Evolutionary conservation across 2,888 invertebrate species (phyloP).

Genomic region (Miltochrista miniata): DNA sequence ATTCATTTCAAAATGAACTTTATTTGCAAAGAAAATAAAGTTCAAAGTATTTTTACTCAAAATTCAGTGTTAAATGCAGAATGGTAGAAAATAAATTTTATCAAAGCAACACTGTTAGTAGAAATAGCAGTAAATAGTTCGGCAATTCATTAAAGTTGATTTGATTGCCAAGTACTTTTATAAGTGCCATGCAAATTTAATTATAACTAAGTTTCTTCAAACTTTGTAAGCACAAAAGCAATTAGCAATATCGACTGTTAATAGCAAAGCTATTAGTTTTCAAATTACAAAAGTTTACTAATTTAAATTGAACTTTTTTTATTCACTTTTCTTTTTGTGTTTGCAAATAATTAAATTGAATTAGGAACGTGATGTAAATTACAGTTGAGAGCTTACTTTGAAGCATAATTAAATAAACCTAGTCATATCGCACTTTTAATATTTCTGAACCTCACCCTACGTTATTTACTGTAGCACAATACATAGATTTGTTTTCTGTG

Average conservation of each 20-base stretch:
- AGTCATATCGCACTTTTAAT: no score
- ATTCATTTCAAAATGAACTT: slow-evolving; percentile 1
- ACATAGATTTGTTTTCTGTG: no score
- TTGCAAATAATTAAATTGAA: no score
- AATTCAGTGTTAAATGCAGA: background rate
- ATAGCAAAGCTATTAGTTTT: background rate
- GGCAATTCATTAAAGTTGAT: slow-evolving; percentile 39
- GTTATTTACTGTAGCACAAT: no score
- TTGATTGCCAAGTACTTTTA: slow-evolving; percentile 29
- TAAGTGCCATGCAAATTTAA: slow-evolving; percentile 17
- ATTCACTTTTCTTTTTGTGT: no score
- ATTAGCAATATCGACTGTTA: background rate
- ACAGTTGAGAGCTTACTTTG: background rate
- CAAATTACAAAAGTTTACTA: background rate
- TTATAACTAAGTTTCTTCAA: slow-evolving; percentile 5
- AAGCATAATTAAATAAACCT: no score
- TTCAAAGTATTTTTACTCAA: background rate
- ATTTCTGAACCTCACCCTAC: no score
- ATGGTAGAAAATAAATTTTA: slow-evolving; percentile 33
- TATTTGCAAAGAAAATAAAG: background rate
- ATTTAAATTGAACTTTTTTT: no score
- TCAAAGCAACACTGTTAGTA: slow-evolving; percentile 46
- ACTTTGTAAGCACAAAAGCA: slow-evolving; percentile 1
- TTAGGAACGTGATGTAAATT: background rate
- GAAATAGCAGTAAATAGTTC: slow-evolving; percentile 28